Conservation (phyloP, 2,113 vertebrate species). For the Saccopteryx bilineata region DNA sequence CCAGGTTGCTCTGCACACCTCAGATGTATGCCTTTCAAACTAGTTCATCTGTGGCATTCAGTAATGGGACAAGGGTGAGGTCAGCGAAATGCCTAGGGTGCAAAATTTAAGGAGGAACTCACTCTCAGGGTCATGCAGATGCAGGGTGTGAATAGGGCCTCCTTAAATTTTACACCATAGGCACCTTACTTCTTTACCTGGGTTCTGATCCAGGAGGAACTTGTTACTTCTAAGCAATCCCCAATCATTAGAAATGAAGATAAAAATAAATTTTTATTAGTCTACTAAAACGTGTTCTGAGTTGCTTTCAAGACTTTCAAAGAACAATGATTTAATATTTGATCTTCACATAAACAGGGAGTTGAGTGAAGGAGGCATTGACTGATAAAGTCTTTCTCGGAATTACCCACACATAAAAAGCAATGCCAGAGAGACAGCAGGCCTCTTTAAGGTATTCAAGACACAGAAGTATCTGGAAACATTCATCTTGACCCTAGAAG, state of each 20-base stretch:
- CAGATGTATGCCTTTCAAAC: neutral
- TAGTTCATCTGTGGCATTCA: neutral
- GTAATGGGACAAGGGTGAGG: neutral
- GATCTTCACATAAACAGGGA: conserved; percentile 42
- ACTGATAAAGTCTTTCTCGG: neutral
- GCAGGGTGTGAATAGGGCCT: neutral
- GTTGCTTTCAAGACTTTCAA: conserved; percentile 45
- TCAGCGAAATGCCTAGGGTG: neutral
- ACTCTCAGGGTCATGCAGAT: neutral
- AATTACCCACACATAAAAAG: neutral
- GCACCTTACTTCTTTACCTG: neutral
- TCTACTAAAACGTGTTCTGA: conserved; percentile 40
- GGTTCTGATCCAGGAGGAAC: neutral
- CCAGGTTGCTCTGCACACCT: neutral
- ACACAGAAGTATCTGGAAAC: neutral
- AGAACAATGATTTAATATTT: conserved; percentile 64
- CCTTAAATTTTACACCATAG: neutral
- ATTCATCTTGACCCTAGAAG: neutral
- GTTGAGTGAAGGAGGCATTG: conserved; percentile 12
- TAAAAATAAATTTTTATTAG: conserved; percentile 32
- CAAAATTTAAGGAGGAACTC: neutral
- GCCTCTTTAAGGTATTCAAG: conserved; percentile 35
- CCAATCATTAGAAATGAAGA: conserved; percentile 51
- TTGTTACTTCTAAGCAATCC: conserved; percentile 39
- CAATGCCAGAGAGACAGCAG: conserved; percentile 11